Percentiles rank a stretch among this genome's conserved stretches.
phyloP scores from a whole-genome alignment of 1,140 invertebrate genomes.

The Sycophaga agraensis region DNA sequence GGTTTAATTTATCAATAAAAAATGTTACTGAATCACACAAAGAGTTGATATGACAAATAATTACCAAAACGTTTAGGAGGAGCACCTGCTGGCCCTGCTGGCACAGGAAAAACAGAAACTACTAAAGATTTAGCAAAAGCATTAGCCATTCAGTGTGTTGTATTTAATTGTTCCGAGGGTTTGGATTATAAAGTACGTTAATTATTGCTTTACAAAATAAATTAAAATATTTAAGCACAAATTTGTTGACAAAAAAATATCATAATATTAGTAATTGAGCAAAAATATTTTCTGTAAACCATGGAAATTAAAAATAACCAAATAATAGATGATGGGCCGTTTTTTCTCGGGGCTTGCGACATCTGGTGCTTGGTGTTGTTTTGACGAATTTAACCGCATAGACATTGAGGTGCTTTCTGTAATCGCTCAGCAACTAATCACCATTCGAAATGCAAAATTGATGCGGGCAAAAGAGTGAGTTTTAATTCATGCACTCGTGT shows the following conservation, averaged over 20 bases:
- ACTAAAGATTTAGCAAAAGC: slow-evolving; percentile 89
- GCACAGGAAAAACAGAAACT: slow-evolving; percentile 94
- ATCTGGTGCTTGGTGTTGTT: slow-evolving; percentile 88
- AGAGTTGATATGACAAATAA: not conserved
- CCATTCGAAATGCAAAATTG: slow-evolving; percentile 74
- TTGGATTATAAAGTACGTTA: slow-evolving; percentile 67
- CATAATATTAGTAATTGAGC: too few relatives aligned
- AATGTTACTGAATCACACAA: too few relatives aligned
- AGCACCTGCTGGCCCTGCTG: slow-evolving; percentile 84
- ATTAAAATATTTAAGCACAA: too few relatives aligned
- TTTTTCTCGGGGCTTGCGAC: slow-evolving; percentile 86
- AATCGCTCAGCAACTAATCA: slow-evolving; percentile 81
- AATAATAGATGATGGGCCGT: slow-evolving; percentile 75
- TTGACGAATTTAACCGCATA: slow-evolving; percentile 90
- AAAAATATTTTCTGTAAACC: too few relatives aligned
- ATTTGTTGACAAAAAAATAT: too few relatives aligned
- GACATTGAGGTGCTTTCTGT: slow-evolving; percentile 90
- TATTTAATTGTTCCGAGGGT: slow-evolving; percentile 89
- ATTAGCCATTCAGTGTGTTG: slow-evolving; percentile 84
- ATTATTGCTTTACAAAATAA: not conserved
- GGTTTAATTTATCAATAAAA: slow-evolving; percentile 54
- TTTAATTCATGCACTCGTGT: not conserved
- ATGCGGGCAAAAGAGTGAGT: slow-evolving; percentile 64
- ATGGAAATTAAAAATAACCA: not conserved
- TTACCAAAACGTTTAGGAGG: slow-evolving; percentile 61